Evolutionary conservation across 23 tunicate genomes (phyloP).

Genomic region (Phallusia fumigata): DNA sequence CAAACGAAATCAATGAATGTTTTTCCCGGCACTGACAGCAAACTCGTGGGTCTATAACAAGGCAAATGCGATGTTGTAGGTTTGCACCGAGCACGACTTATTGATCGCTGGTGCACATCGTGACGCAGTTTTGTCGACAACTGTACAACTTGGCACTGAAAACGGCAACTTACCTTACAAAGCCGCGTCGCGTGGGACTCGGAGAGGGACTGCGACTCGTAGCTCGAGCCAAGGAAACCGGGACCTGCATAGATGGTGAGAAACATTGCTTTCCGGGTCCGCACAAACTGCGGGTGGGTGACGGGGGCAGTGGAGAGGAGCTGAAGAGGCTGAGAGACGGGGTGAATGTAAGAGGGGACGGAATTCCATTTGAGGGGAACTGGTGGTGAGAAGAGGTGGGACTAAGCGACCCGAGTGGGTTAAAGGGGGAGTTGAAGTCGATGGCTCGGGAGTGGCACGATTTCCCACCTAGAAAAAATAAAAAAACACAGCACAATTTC

Average conservation of each 20-base stretch:
- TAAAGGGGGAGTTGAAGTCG: conserved; percentile 44
- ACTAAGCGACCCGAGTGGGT: conserved; percentile 23
- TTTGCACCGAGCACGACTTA: too few species aligned
- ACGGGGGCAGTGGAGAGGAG: conserved; percentile 70
- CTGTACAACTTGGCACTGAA: neutral
- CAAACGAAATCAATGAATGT: too few species aligned
- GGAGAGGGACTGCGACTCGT: conserved; percentile 90
- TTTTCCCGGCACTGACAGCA: too few species aligned
- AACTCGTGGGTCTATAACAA: too few species aligned
- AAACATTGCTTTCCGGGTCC: conserved; percentile 86
- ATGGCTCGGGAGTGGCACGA: conserved; percentile 50
- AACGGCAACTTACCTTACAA: conserved; percentile 68
- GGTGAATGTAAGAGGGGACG: conserved; percentile 74
- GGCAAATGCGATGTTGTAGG: too few species aligned
- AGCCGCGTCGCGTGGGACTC: conserved; percentile 76
- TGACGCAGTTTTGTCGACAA: too few species aligned
- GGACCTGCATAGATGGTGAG: conserved; percentile 89
- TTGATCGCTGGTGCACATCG: too few species aligned
- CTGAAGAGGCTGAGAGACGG: conserved; percentile 40
- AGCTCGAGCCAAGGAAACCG: conserved; percentile 41
- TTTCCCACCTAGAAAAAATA: conserved; percentile 13
- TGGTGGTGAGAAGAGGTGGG: conserved; percentile 38
- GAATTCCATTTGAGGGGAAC: conserved; percentile 51
- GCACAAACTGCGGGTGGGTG: conserved; percentile 64
- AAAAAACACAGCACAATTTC: neutral